Evolutionary conservation across 1,140 invertebrate genomes (phyloP).

Genomic region (Papilio helenus): DNA sequence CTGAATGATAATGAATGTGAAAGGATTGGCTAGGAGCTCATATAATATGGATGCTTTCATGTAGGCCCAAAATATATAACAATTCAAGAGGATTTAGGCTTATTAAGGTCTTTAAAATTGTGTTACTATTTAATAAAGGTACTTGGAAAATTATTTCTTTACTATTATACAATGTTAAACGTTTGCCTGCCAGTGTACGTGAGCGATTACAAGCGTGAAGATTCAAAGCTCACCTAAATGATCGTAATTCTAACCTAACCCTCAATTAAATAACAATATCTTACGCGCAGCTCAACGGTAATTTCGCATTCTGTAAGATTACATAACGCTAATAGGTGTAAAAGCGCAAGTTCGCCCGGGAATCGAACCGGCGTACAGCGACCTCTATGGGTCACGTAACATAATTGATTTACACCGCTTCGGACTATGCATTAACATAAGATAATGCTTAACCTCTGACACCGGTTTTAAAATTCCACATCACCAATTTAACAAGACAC

Average conservation of each 20-base stretch:
- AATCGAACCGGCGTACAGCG: constrained; percentile 57
- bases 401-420: constrained; percentile 78
- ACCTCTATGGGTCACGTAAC: constrained; percentile 68
- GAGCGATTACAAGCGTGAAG: constrained; percentile 38
- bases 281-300: constrained; percentile 48
- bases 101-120: too few relatives aligned
- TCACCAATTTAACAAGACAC: constrained; percentile 54
- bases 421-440: constrained; percentile 79
- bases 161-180: not conserved
- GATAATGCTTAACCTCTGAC: constrained; percentile 78
- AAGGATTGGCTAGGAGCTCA: not conserved
- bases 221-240: constrained; percentile 28
- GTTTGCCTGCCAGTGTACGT: not conserved
- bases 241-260: constrained; percentile 29
- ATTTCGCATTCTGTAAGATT: constrained; percentile 57
- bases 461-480: constrained; percentile 73
- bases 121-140: not conserved
- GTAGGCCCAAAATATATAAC: too few relatives aligned
- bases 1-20: not conserved
- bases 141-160: not conserved
- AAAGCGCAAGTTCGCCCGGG: constrained; percentile 48
- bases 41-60: not conserved
- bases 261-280: constrained; percentile 46
- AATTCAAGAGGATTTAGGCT: too few relatives aligned
- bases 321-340: constrained; percentile 66